Conservation (phyloP, 2,888 invertebrate species). For the Pollenia griseotomentosa region DNA sequence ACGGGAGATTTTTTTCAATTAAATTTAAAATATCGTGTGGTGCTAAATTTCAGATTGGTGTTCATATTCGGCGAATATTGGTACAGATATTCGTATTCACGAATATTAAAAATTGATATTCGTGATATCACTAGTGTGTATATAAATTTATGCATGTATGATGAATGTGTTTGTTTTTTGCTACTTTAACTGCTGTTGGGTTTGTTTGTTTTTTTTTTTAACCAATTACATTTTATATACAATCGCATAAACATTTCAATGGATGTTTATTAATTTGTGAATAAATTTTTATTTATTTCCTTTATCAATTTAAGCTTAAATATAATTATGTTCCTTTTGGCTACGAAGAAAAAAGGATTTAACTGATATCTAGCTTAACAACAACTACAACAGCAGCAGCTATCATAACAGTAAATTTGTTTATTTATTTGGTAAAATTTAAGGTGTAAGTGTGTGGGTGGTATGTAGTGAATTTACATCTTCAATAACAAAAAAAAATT, state of each 20-base stretch:
- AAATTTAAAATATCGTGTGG: no score
- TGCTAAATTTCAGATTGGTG: no score
- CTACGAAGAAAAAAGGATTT: constrained; percentile 50
- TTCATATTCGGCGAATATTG: no score
- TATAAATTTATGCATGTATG: no score
- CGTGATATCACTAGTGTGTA: no score
- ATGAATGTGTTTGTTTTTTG: background rate
- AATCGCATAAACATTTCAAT: background rate
- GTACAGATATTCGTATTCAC: no score
- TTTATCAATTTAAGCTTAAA: constrained; percentile 66
- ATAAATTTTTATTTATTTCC: constrained; percentile 51
- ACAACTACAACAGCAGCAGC: constrained; percentile 1
- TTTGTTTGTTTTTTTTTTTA: background rate
- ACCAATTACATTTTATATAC: background rate
- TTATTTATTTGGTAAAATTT: background rate
- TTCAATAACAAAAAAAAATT: constrained; percentile 25
- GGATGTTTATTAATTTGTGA: background rate
- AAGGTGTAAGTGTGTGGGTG: background rate
- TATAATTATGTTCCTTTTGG: constrained; percentile 61
- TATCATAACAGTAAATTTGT: constrained; percentile 26
- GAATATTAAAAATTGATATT: no score
- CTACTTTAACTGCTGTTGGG: constrained; percentile 25
- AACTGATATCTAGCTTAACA: constrained; percentile 33
- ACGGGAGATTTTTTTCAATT: no score
- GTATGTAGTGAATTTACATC: constrained; percentile 24